Evolutionary conservation across 1,140 invertebrate species (phyloP), one percentile per base, ranked within the genome.

Genomic region (Planococcus citri): DNA sequence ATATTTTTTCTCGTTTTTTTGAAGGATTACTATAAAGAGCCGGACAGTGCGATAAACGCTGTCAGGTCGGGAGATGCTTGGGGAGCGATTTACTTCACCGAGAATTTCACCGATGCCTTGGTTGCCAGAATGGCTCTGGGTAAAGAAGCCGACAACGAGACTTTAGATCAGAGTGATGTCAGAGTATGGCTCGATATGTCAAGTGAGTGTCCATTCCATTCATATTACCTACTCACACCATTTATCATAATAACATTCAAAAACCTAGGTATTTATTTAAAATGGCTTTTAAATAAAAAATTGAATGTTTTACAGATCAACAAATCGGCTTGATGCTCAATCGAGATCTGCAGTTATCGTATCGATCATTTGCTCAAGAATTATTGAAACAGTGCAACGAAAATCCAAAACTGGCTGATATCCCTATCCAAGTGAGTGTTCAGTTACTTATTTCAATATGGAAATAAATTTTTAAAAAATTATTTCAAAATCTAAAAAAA

Each of bases 181-280:
- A 78, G 83, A 67, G 84, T 95, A 0, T 85, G 88, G 75, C 83
- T 95, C 78, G 94, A 97, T 75, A 92, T 93, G 85, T 94, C 93
- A 37, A 92, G 93, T 95, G 80, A 86, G n/a, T n/a, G n/a, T n/a
- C n/a, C 86, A n/a, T n/a, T n/a, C n/a, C n/a, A n/a, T n/a, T n/a
- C n/a, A n/a, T n/a, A n/a, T n/a, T n/a, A n/a, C n/a, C n/a, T n/a
- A n/a, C n/a, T n/a, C n/a, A n/a, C 83, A 67, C 12, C 14, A 21
- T 67, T 70, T 61, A 8, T 33, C 22, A 27, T 9, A 12, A 14
- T n/a, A n/a, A n/a, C n/a, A n/a, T n/a, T n/a, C n/a, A n/a, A n/a
- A n/a, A n/a, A n/a, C n/a, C n/a, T n/a, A n/a, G n/a, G n/a, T n/a
- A n/a, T n/a, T n/a, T n/a, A n/a, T n/a, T n/a, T n/a, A n/a, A n/a